Evolutionary conservation across 2,797 vertebrate genomes (phyloP), one percentile per base, ranked within the genome.

Genomic region (Serranus cabrilla): DNA sequence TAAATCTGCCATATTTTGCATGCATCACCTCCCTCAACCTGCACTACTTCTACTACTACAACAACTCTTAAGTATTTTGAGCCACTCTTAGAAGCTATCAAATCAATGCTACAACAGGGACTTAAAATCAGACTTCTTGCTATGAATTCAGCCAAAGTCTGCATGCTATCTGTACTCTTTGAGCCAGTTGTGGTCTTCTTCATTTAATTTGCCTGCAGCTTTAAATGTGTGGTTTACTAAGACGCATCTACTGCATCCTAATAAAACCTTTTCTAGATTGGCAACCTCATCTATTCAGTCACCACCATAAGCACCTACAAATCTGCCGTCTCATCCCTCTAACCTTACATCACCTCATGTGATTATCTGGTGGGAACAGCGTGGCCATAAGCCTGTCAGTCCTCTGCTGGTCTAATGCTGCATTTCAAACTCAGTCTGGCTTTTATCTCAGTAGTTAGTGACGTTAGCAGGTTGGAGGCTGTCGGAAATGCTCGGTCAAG

Each of bases 351-450:
- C 75, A 68, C 61, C 67, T 34, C 27, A 51, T 11, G 5, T 43
- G 83, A 86, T 85, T 58, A 83, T 78, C 61, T 60, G 68, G 12
- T 54, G 59, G 62, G 71, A 71, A 71, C 85, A 70, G 58, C 31
- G 43, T 8, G 2, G 62, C 62, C n/a, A n/a, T 88, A 78, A 82
- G 74, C 77, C 74, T 23, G 78, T 66, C 42, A 17, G 66, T 46
- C 60, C 67, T 60, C 64, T 43, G 60, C 59, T 70, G 56, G 6
- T 51, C 57, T 82, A 58, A 82, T 17, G 77, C 77, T 55, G 66
- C 56, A 20, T 27, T 82, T 77, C 34, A 76, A 16, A 58, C 46
- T 72, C 59, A 47, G 46, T 59, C 52, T 31, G 20, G 68, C 23
- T 64, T 70, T 64, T 56, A 40, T 60, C 39, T 72, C 56, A 2